Evolutionary conservation across 2,797 vertebrate species (phyloP).

Genomic region (Enteromius afrohamiltoni): DNA sequence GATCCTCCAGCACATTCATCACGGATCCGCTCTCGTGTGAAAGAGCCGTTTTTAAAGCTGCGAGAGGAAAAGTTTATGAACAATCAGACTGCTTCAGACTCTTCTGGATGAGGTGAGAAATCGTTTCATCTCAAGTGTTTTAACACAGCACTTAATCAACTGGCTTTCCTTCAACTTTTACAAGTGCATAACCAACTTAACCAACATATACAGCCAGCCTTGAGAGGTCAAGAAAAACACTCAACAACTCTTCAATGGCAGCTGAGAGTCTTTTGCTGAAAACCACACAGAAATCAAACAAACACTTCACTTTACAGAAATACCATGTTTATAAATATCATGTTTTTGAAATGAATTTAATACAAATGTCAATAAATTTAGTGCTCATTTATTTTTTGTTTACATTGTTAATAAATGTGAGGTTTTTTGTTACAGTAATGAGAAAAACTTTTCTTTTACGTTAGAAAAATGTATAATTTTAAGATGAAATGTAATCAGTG

Average conservation of each 20-base stretch:
- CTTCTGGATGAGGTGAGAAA: background rate
- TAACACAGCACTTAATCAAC: background rate
- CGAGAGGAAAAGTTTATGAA: background rate
- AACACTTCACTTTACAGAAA: background rate
- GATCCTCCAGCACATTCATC: conserved; percentile 82
- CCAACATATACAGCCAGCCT: background rate
- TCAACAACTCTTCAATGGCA: background rate
- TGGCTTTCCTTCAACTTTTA: background rate
- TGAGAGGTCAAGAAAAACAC: background rate
- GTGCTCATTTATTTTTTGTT: no score
- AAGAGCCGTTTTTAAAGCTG: conserved; percentile 96
- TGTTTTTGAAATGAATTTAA: no score
- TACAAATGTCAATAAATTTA: no score
- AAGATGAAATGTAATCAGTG: no score
- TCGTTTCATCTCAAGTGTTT: background rate
- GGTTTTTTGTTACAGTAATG: background rate
- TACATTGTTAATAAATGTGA: no score
- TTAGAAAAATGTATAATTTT: no score
- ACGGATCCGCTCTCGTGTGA: conserved; percentile 89
- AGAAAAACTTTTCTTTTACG: background rate
- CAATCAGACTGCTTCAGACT: background rate
- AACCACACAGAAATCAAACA: background rate
- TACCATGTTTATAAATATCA: no score
- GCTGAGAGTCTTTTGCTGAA: background rate
- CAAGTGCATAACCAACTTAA: background rate